Conservation (phyloP, 1,140 invertebrate genomes). For the Dermatophagoides farinae region DNA sequence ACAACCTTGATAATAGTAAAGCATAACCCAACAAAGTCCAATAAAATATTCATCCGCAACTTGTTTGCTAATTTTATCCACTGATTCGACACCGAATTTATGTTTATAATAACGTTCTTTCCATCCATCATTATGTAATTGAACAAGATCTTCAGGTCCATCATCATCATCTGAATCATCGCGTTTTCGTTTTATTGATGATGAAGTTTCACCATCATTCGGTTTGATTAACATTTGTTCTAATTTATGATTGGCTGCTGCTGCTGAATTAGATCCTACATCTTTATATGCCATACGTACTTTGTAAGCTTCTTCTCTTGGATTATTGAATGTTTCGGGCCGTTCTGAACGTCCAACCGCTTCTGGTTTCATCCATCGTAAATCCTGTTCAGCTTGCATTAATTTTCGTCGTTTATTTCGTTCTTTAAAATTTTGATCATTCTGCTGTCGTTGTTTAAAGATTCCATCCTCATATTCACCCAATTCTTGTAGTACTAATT, state of each 20-base stretch:
- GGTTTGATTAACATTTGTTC: constrained; percentile 16
- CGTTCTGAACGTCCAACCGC: not conserved
- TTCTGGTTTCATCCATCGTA: constrained; percentile 12
- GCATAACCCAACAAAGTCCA: constrained; percentile 91
- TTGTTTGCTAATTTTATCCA: constrained; percentile 57
- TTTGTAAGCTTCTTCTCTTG: constrained; percentile 1
- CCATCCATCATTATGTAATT: constrained; percentile 91
- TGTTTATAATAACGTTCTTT: constrained; percentile 92
- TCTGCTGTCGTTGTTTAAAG: constrained; percentile 70
- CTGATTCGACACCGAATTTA: constrained; percentile 56
- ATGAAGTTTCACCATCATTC: not conserved
- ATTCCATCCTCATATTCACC: constrained; percentile 93
- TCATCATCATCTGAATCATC: constrained; percentile 23
- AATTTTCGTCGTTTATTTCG: constrained; percentile 8
- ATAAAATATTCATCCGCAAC: constrained; percentile 70
- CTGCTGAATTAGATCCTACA: not conserved
- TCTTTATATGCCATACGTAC: not conserved
- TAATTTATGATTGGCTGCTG: not conserved
- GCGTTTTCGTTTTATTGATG: not conserved
- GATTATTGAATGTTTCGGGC: not conserved
- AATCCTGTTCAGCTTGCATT: constrained; percentile 7
- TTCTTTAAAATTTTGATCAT: constrained; percentile 51
- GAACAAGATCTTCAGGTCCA: constrained; percentile 70
- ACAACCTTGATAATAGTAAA: constrained; percentile 98
- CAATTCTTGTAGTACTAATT: constrained; percentile 63